Conservation (phyloP, 1,140 invertebrate species). For the Heliconius hermathena region DNA sequence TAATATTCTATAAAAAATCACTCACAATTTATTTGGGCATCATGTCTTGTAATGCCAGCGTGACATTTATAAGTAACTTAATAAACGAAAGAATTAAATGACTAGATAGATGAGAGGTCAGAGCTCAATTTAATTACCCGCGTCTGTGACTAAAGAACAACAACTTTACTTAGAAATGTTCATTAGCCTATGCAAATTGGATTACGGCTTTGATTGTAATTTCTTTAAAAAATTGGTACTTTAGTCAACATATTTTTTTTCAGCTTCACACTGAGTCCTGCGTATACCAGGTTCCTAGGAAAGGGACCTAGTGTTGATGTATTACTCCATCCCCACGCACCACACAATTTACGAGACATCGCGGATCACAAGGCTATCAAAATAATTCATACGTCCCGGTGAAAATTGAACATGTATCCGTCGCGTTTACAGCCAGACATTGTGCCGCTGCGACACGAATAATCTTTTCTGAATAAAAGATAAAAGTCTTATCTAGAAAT, state of each 20-base stretch:
- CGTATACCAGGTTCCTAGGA: not conserved
- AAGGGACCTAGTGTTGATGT: not conserved
- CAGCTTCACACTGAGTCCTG: not conserved
- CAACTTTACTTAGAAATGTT: slow-evolving; percentile 1
- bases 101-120: slow-evolving; percentile 32
- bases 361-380: too few species aligned
- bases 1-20: not conserved
- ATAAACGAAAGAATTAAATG: slow-evolving; percentile 32
- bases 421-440: too few species aligned
- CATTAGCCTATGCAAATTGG: not conserved
- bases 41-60: not conserved
- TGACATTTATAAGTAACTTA: slow-evolving; percentile 19
- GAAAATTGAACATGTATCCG: too few species aligned
- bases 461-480: too few species aligned
- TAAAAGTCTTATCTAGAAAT: slow-evolving; percentile 1
- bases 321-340: too few species aligned
- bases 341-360: too few species aligned
- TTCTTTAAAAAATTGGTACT: not conserved
- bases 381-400: too few species aligned
- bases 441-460: too few species aligned
- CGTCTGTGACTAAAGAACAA: slow-evolving; percentile 21
- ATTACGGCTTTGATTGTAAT: not conserved
- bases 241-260: not conserved
- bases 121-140: slow-evolving; percentile 32
- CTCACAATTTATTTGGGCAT: not conserved